Percentiles rank a stretch among this genome's conserved stretches.
phyloP scores from a whole-genome alignment of 2,113 vertebrate species.

The Tonatia bakeri region DNA sequence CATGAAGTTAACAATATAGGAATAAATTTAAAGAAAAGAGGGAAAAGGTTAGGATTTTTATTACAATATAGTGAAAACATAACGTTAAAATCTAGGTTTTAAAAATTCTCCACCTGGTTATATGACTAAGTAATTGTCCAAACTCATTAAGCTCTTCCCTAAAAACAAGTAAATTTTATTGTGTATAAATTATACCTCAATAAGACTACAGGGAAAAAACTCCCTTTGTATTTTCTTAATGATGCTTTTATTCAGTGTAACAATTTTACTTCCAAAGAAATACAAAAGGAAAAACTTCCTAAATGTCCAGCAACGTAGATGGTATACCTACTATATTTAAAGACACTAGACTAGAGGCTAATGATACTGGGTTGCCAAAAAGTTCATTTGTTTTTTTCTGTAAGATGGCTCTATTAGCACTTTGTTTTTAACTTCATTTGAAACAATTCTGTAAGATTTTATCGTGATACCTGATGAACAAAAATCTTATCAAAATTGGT shows the following conservation, averaged over 20 bases:
- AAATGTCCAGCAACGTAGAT: neutral
- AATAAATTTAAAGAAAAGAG: slow-evolving; percentile 1
- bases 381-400: too few relatives aligned
- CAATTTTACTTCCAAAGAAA: neutral
- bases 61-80: neutral
- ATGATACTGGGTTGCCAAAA: neutral
- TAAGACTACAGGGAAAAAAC: neutral
- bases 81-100: neutral
- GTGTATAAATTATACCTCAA: neutral
- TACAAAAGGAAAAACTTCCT: neutral
- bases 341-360: neutral
- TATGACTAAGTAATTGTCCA: neutral
- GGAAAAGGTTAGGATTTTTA: neutral
- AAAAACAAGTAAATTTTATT: neutral
- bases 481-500: too few relatives aligned
- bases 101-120: neutral
- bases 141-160: neutral
- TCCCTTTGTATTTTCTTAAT: neutral
- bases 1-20: neutral
- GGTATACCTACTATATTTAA: neutral
- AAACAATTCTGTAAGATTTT: too few relatives aligned
- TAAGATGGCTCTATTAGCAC: too few relatives aligned
- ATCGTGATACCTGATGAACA: too few relatives aligned
- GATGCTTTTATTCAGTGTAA: neutral
- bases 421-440: too few relatives aligned